Conservation (phyloP, 2,888 invertebrate genomes). For the Amaurobius ferox region DNA sequence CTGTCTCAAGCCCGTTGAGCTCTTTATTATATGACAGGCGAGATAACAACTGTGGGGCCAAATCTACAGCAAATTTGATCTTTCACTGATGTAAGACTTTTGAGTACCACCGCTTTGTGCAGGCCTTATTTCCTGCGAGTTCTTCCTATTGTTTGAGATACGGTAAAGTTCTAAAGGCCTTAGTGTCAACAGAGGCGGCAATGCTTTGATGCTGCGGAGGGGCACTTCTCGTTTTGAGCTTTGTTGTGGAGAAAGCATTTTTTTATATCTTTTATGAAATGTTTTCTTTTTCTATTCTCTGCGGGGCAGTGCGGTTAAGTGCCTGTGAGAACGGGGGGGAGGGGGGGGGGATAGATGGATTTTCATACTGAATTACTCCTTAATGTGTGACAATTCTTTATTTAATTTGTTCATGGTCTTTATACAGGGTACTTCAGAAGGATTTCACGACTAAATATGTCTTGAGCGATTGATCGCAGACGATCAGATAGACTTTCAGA, state of each 20-base stretch:
- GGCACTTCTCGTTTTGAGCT: slow-evolving; percentile 3
- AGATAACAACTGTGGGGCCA: not conserved
- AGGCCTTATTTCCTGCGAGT: slow-evolving; percentile 25
- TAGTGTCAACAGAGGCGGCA: slow-evolving; percentile 51
- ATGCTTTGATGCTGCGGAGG: slow-evolving; percentile 40
- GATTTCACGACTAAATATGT: too few species aligned
- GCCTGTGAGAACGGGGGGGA: not conserved
- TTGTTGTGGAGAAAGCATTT: slow-evolving; percentile 8
- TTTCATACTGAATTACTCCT: too few species aligned
- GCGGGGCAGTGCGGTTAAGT: not conserved
- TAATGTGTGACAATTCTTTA: too few species aligned
- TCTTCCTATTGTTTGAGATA: slow-evolving; percentile 51
- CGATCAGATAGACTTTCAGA: too few species aligned
- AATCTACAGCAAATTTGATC: slow-evolving; percentile 61
- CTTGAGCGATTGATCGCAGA: too few species aligned
- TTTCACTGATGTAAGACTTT: slow-evolving; percentile 51
- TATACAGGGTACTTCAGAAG: too few species aligned
- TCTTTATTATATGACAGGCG: not conserved
- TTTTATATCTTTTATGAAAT: slow-evolving; percentile 19
- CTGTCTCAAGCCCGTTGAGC: not conserved
- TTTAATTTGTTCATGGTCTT: too few species aligned
- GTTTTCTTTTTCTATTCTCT: slow-evolving; percentile 26
- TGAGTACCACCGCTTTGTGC: slow-evolving; percentile 56
- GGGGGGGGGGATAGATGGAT: too few species aligned
- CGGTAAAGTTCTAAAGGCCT: not conserved